Evolutionary conservation across 1,140 invertebrate genomes (phyloP), one percentile per base, ranked within the genome.

Genomic region (Parasteatoda tepidariorum): DNA sequence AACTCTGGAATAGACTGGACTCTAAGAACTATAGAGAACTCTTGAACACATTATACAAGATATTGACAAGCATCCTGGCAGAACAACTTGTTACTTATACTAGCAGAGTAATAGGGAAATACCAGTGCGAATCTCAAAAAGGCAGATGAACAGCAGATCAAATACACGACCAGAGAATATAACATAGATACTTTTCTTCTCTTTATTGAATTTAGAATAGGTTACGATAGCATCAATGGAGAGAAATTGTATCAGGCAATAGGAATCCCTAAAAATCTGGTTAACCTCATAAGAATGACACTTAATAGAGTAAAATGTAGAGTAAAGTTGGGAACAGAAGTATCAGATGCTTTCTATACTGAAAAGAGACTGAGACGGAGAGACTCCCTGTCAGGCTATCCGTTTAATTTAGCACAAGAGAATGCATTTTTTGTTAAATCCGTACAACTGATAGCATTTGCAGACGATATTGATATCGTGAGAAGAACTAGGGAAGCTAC

Each of bases 221-320:
- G 5, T 6, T 62, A 62, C 2, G 61, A 62, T 62, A 62, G 24
- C 1, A 62, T 15, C 31, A 31, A 64, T 30, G 31, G 0, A 30
- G 30, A 64, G n/a, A 31, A 64, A 64, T 31, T 31, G 61, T 64
- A 11, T 64, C 61, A 64, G 18, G 61, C 61, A 11, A 62, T 62
- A 28, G 61, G 61, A 62, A 62, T 62, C 18, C 61, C 4, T 62
- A 24, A 62, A 62, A 62, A 26, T 2, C 18, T 26, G 24, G 0
- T 30, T 11, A 62, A 26, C 18, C 28, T 30, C 7, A 62, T 62
- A 62, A 62, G 2, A 6, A 30, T 62, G 61, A 28, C 28, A 24
- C 26, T 26, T 30, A 62, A 28, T 0, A 62, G 61, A 62, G 61
- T 62, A 2, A 34, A 62, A 62, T 62, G 61, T 30, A 28, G 26